Base-by-base conservation (phyloP, 2,113 vertebrate species). In the Phaethornis superciliosus region DNA sequence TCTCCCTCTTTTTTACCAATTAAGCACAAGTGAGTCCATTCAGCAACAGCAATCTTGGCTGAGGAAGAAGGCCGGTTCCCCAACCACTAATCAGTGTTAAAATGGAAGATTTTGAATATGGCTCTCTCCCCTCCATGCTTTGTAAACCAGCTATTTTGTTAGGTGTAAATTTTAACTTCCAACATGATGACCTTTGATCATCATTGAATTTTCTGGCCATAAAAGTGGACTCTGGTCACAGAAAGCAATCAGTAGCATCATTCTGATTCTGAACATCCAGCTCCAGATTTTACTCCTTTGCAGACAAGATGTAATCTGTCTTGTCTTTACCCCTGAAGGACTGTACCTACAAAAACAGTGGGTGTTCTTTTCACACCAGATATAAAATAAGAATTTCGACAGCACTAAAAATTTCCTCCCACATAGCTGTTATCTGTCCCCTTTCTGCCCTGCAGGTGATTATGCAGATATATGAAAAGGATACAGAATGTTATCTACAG, bases 401-500 rank as follows among this genome's bases (percentile, higher is more conserved):
- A 56, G 59, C 58, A 70, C 32, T 51, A 18, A 62, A 76, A 49
- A 68, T 51, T 52, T 40, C 12, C 6, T 81, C 8, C 6, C 49
- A 17, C 2, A 12, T 78, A 44, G 8, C 20, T 54, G 23, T 55
- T 86, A 23, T 58, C 16, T 81, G 75, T 78, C 2, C 20, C 8
- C 4, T 32, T 78, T 64, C 52, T 49, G 32, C 37, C 32, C 74
- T 58, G 54, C 17, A 81, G 59, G 6, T 33, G 30, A 42, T 78
- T 68, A 62, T 68, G 28, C 40, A 83, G 44, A 64, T 74, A 54
- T 5, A 51, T 65, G 15, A 46, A 58, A 86, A 60, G 56, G 75
- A 58, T 62, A 24, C 40, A 89, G n/a, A 9, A 18, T 18, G 24
- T 49, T 0, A 2, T 56, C 51, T 42, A 21, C 0, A 0, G 28